Base-by-base conservation (phyloP, 2,797 vertebrate species). In the Enteromius treurensis region DNA sequence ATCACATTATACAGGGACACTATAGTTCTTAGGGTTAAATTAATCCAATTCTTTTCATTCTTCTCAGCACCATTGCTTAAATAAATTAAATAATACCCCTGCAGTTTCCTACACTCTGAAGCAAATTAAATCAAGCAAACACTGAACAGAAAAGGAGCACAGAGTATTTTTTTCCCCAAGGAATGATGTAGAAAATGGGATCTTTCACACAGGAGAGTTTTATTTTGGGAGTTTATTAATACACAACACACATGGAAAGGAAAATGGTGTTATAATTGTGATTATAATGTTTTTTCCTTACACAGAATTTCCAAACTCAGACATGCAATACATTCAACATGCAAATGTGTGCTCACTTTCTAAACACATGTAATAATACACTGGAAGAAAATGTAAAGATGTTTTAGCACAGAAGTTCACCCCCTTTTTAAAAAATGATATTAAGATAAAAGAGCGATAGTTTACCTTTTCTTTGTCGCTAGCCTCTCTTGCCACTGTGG, bases 381-480 rank as follows among this genome's bases (percentile, higher is more conserved):
- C 47, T 45, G 34, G 23, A 75, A 79, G n/a, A 62, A 6, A 26
- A 55, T 62, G 2, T n/a, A 71, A 62, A 42, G 2, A n/a, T 32
- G n/a, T 65, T 21, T 32, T n/a, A 34, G 47, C 32, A 64, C 29
- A 42, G 4, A 34, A 42, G 64, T 60, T 71, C 11, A 23, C 60
- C 45, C 37, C 10, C 26, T 17, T 51, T 40, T 67, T 1, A 15
- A 26, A 53, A 3, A 3, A 13, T 13, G 2, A 45, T 17, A 55
- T 34, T 4, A 34, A 73, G 3, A 80, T 14, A 53, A 49, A 29
- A 8, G 4, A 37, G 2, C 15, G 32, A 55, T 4, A 26, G 42
- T 84, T 85, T 96, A 99, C 98, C 97, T 99, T 99, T 94, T 99
- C 98, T 93, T 99, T 99, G 94, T 99, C 98, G 85, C 97, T 99